phyloP scores from a whole-genome alignment of 2,113 vertebrate species.

The Eptesicus fuscus region DNA sequence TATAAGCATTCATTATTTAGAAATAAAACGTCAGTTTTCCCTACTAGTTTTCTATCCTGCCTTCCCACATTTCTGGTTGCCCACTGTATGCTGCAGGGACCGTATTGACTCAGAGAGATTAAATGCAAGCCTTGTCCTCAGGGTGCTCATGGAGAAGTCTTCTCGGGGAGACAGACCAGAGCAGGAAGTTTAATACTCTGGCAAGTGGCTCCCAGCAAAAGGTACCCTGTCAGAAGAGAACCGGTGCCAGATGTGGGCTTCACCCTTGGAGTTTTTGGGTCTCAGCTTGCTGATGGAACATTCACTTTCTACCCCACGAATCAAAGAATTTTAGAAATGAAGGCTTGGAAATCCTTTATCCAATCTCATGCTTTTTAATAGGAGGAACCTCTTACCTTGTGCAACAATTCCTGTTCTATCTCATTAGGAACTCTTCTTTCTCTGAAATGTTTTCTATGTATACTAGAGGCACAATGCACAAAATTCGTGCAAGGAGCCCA shows the following conservation, averaged over 20 bases:
- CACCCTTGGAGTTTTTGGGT: background rate
- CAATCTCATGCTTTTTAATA: background rate
- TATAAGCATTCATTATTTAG: background rate
- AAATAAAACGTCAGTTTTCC: background rate
- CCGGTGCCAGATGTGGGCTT: background rate
- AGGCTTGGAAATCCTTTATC: background rate
- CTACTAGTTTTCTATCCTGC: background rate
- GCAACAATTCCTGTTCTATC: background rate
- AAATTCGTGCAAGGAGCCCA: too few relatives aligned
- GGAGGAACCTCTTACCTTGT: background rate
- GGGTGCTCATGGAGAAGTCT: background rate
- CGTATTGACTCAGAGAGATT: background rate
- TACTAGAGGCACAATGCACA: background rate
- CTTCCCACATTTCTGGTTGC: background rate
- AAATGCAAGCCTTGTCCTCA: background rate
- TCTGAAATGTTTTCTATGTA: background rate
- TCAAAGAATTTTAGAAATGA: background rate
- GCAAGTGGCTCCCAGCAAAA: background rate
- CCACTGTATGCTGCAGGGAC: background rate
- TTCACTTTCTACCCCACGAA: background rate
- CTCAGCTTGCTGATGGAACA: background rate
- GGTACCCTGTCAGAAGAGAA: background rate
- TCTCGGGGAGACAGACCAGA: background rate
- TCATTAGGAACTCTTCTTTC: background rate
- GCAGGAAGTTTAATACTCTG: background rate